A percentile compares a stretch with the other conserved stretches of the same genome.
Evolutionary conservation across 2,888 invertebrate genomes (phyloP).

Genomic region (Microplitis manilae): DNA sequence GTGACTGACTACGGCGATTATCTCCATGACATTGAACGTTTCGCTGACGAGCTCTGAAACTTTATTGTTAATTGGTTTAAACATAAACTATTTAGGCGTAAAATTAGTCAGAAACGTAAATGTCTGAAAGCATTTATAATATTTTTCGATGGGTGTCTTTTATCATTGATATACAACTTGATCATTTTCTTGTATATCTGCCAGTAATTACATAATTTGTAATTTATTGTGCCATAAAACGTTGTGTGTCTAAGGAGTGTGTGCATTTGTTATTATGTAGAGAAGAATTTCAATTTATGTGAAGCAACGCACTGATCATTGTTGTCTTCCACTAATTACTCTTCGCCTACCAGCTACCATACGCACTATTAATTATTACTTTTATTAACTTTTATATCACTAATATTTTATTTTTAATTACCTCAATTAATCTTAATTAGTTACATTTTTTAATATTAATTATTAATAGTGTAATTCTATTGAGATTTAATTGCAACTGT

Average conservation of each 20-base stretch:
- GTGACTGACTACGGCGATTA: slow-evolving; percentile 92
- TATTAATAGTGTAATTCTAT: not conserved
- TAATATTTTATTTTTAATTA: not conserved
- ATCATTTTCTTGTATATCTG: slow-evolving; percentile 49
- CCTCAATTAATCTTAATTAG: not conserved
- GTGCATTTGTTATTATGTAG: not conserved
- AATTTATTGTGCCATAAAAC: slow-evolving; percentile 15
- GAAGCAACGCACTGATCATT: not conserved
- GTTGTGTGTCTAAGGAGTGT: not conserved
- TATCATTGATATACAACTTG: slow-evolving; percentile 52
- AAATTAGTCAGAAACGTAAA: slow-evolving; percentile 44
- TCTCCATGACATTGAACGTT: slow-evolving; percentile 83
- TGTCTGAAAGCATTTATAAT: slow-evolving; percentile 51
- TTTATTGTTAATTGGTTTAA: slow-evolving; percentile 69
- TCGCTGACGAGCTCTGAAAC: slow-evolving; percentile 82
- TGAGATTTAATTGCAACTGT: not conserved
- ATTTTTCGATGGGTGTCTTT: slow-evolving; percentile 52
- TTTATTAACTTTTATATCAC: not conserved
- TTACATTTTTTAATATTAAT: not conserved
- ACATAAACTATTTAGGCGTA: slow-evolving; percentile 46
- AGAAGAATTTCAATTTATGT: not conserved
- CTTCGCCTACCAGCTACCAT: not conserved
- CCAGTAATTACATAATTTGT: slow-evolving; percentile 35
- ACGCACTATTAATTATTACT: not conserved
- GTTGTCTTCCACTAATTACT: not conserved